These are phyloP conservation scores for Ephydatia muelleri DNA, from an alignment of 37 sponge, comb jelly and placozoan genomes.

Conservation along the genomic window DNA sequence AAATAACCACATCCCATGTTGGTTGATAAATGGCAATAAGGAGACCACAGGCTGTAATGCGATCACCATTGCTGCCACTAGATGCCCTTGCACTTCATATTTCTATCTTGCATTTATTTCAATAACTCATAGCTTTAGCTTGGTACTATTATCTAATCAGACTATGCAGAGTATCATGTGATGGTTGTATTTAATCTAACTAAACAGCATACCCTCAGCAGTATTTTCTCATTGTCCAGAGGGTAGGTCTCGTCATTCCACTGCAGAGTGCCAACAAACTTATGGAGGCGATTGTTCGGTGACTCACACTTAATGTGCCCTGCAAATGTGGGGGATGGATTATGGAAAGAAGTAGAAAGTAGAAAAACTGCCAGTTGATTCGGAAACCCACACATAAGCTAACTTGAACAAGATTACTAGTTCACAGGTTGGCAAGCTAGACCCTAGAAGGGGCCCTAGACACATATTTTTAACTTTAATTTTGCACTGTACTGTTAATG, in stretches of 20 bases:
- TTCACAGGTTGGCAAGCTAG: too few relatives aligned
- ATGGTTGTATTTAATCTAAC: background rate
- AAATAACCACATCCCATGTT: too few relatives aligned
- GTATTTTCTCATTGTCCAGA: slow-evolving; percentile 86
- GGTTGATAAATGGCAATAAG: too few relatives aligned
- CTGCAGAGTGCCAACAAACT: slow-evolving; percentile 88
- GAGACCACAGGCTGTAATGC: too few relatives aligned
- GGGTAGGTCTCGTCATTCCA: slow-evolving; percentile 62
- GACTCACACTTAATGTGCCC: slow-evolving; percentile 86
- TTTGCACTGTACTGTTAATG: too few relatives aligned
- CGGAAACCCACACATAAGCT: background rate
- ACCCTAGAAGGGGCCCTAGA: background rate
- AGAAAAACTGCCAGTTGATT: background rate
- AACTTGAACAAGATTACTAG: background rate
- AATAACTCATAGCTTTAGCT: too few relatives aligned
- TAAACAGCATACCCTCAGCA: slow-evolving; percentile 71
- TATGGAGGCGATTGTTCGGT: slow-evolving; percentile 96
- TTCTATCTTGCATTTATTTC: too few relatives aligned
- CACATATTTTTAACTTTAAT: background rate
- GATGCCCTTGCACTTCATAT: too few relatives aligned
- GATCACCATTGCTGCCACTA: too few relatives aligned
- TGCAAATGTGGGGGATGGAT: background rate
- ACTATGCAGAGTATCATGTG: too few relatives aligned
- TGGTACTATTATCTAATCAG: too few relatives aligned
- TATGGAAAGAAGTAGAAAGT: background rate